Percentiles rank a stretch among this genome's conserved stretches.
These are phyloP conservation scores for Mycteria americana DNA, from an alignment of 2,797 vertebrate species.

Conservation along the genomic window DNA sequence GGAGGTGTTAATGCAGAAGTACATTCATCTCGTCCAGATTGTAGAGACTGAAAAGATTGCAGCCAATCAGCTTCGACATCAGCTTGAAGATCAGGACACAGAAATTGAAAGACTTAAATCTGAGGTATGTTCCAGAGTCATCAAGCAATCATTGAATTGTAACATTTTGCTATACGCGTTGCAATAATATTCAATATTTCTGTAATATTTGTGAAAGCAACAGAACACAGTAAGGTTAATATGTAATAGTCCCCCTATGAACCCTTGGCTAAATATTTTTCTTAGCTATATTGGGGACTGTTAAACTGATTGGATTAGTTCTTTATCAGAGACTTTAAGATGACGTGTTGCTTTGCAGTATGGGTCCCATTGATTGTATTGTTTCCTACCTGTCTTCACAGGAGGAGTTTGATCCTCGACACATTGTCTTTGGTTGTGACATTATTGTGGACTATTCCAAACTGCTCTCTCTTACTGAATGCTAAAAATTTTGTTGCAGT, in stretches of 20 bases:
- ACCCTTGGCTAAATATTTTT: not conserved
- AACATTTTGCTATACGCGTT: not conserved
- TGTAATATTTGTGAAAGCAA: not conserved
- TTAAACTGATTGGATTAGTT: not conserved
- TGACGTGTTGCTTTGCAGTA: not conserved
- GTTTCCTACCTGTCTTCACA: not conserved
- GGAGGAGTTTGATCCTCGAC: not conserved
- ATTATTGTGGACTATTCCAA: not conserved
- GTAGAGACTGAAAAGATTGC: constrained; percentile 97
- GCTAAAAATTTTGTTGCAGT: not conserved
- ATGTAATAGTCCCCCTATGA: not conserved
- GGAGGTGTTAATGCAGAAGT: constrained; percentile 98
- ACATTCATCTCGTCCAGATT: constrained; percentile 97
- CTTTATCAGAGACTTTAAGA: not conserved
- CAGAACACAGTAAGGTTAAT: not conserved
- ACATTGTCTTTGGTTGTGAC: not conserved
- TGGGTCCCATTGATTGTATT: not conserved
- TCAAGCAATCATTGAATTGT: too few species aligned
- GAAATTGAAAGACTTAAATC: constrained; percentile 96
- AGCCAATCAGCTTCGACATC: constrained; percentile 93
- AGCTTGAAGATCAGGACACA: constrained; percentile 96
- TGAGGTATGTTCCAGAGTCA: constrained; percentile 78
- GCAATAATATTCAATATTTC: not conserved
- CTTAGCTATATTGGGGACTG: not conserved
- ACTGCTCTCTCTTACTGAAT: not conserved